Evolutionary conservation across 2,797 vertebrate genomes (phyloP).

Genomic region (Vultur gryphus): DNA sequence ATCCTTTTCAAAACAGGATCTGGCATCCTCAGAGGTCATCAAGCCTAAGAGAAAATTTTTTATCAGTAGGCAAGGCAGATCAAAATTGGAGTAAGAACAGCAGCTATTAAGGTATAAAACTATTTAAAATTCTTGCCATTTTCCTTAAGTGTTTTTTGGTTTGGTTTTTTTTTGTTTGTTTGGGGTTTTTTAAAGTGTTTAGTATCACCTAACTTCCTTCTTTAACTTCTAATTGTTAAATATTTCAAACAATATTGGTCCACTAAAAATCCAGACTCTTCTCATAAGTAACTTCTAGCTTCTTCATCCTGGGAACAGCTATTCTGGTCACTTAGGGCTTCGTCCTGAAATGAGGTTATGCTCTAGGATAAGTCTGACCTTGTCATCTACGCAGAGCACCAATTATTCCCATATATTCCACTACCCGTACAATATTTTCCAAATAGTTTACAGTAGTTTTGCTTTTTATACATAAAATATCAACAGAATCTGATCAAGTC

Average conservation of each 20-base stretch:
- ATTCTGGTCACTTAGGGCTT: not conserved
- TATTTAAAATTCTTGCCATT: not conserved
- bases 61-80: not conserved
- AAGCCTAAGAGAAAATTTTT: not conserved
- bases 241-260: not conserved
- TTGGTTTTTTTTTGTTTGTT: not conserved
- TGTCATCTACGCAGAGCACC: not conserved
- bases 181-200: not conserved
- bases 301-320: not conserved
- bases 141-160: not conserved
- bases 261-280: not conserved
- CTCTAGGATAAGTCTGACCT: not conserved
- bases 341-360: not conserved
- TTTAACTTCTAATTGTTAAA: not conserved
- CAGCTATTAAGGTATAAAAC: not conserved
- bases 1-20: not conserved
- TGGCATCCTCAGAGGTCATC: not conserved
- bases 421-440: not conserved
- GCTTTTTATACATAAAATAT: not conserved
- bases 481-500: not conserved
- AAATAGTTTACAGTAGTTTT: not conserved
- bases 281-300: not conserved
- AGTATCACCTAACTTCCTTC: not conserved
- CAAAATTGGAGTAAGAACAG: not conserved
- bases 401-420: not conserved